These are phyloP conservation scores for Hemiprocne comata DNA, from an alignment of 2,113 vertebrate genomes.

Conservation along the genomic window DNA sequence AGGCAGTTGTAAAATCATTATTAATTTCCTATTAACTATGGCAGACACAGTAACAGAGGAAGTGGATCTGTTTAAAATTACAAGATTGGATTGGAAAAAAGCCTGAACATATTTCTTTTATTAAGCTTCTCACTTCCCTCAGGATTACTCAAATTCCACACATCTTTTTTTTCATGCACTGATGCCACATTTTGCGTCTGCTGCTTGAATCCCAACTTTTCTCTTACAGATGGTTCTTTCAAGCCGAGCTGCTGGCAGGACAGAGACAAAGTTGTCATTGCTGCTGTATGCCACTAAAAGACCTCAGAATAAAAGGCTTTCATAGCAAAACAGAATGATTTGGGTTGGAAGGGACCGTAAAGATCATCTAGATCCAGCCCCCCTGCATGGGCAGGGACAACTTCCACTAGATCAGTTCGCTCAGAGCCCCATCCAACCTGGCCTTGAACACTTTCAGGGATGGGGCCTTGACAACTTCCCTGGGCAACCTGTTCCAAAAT, in stretches of 20 bases:
- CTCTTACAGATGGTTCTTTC: not conserved
- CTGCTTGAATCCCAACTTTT: not conserved
- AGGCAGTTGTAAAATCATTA: not conserved
- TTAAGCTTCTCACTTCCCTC: not conserved
- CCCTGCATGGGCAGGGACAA: too few species aligned
- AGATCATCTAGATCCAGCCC: too few species aligned
- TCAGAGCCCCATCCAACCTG: too few species aligned
- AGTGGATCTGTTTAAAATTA: not conserved
- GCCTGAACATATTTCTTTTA: not conserved
- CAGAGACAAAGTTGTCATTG: not conserved
- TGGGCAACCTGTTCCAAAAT: not conserved
- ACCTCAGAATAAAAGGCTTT: not conserved
- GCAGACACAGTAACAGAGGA: not conserved
- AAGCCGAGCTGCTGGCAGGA: not conserved
- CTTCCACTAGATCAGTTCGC: too few species aligned
- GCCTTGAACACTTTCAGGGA: too few species aligned
- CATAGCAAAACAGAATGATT: too few species aligned
- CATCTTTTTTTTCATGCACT: not conserved
- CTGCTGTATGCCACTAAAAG: not conserved
- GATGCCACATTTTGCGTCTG: not conserved
- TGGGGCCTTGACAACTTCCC: too few species aligned
- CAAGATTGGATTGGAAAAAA: not conserved
- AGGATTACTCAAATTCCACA: not conserved
- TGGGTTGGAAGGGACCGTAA: too few species aligned
- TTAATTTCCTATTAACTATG: not conserved